Evolutionary conservation across 2,888 invertebrate species (phyloP).

Genomic region (Tachina lurida): DNA sequence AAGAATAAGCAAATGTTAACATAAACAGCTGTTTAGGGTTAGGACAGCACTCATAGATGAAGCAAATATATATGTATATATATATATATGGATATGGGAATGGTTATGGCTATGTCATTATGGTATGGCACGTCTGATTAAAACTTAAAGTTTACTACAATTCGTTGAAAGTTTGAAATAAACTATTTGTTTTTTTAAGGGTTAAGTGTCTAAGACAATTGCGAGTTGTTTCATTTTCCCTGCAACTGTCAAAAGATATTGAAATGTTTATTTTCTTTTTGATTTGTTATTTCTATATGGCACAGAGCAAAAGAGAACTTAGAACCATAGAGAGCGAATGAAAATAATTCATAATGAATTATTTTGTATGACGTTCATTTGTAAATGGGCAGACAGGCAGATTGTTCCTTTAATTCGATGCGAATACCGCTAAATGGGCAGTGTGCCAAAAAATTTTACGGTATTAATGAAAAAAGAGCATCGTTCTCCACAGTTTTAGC

Average conservation of each 20-base stretch:
- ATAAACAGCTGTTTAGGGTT: too few relatives aligned
- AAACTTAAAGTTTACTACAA: background rate
- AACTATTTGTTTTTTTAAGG: background rate
- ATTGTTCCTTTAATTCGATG: constrained; percentile 53
- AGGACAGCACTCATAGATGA: too few relatives aligned
- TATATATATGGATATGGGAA: too few relatives aligned
- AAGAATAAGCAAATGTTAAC: too few relatives aligned
- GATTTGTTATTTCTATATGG: constrained; percentile 13
- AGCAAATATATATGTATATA: too few relatives aligned
- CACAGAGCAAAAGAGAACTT: constrained; percentile 16
- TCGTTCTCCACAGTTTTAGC: constrained; percentile 22
- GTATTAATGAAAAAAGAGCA: constrained; percentile 55
- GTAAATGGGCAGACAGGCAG: constrained; percentile 41
- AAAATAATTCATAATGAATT: constrained; percentile 49
- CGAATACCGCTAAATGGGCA: constrained; percentile 54
- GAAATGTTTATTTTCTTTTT: constrained; percentile 40
- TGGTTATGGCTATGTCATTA: too few relatives aligned
- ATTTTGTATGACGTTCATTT: constrained; percentile 27
- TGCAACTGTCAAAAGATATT: constrained; percentile 50
- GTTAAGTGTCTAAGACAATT: constrained; percentile 44
- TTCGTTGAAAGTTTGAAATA: background rate
- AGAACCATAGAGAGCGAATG: background rate
- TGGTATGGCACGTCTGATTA: background rate
- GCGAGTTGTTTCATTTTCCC: constrained; percentile 11
- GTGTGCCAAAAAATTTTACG: constrained; percentile 58